Conservation (phyloP, 2,888 invertebrate genomes). For the Ypsolopha sequella region DNA sequence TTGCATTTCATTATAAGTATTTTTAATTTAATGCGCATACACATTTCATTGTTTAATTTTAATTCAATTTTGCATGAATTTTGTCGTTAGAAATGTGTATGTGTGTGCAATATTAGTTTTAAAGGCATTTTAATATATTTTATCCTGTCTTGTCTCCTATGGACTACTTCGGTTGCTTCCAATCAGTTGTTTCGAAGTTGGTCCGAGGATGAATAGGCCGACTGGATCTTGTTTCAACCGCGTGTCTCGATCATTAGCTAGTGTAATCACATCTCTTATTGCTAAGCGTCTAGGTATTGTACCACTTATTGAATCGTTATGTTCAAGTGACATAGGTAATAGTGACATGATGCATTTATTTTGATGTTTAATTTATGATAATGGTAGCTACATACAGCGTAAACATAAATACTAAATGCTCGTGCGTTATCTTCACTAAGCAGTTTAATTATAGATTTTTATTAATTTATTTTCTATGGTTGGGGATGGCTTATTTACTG, state of each 20-base stretch:
- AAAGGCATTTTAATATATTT: conserved; percentile 48
- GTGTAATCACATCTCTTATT: conserved; percentile 60
- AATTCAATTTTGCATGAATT: conserved; percentile 37
- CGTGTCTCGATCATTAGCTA: conserved; percentile 48
- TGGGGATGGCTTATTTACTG: conserved; percentile 20
- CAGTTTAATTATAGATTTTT: conserved; percentile 54
- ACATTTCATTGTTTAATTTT: conserved; percentile 39
- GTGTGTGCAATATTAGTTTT: conserved; percentile 71
- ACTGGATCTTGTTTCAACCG: conserved; percentile 33
- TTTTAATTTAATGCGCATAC: conserved; percentile 62
- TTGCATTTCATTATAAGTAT: conserved; percentile 54
- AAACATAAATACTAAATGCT: conserved; percentile 49
- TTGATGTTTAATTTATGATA: conserved; percentile 65
- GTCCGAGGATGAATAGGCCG: conserved; percentile 12
- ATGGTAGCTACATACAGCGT: conserved; percentile 46
- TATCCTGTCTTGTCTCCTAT: conserved; percentile 31
- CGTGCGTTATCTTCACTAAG: conserved; percentile 55
- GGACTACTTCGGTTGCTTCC: conserved; percentile 39
- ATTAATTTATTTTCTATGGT: conserved; percentile 45
- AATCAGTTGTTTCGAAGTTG: conserved; percentile 42
- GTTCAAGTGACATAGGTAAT: conserved; percentile 52
- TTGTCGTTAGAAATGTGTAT: conserved; percentile 59
- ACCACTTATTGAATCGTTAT: conserved; percentile 32
- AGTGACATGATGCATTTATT: conserved; percentile 71
- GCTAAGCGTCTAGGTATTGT: conserved; percentile 55